Conservation (phyloP, 2,113 vertebrate species). For the Pachypanchax playfairii region DNA sequence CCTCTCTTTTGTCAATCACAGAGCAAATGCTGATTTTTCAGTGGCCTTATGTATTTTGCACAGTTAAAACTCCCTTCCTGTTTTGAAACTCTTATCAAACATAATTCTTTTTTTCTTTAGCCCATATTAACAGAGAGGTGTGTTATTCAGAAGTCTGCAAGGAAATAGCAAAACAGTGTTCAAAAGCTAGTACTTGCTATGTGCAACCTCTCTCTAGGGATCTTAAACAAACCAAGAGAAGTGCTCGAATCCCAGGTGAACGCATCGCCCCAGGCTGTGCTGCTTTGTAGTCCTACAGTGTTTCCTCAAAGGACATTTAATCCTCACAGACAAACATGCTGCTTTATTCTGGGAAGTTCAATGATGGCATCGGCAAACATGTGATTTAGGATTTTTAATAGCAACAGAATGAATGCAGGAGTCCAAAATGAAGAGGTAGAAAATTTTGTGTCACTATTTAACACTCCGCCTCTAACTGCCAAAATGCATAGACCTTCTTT, state of each 20-base stretch:
- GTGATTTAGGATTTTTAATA: slow-evolving; percentile 54
- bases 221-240: slow-evolving; percentile 70
- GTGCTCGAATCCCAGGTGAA: slow-evolving; percentile 65
- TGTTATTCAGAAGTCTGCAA: slow-evolving; percentile 48
- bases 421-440: slow-evolving; percentile 19
- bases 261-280: slow-evolving; percentile 63
- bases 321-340: slow-evolving; percentile 60
- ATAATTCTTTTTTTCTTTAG: slow-evolving; percentile 23
- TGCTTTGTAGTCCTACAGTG: slow-evolving; percentile 65
- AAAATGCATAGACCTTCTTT: background rate
- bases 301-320: slow-evolving; percentile 62
- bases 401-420: slow-evolving; percentile 37
- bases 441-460: slow-evolving; percentile 29
- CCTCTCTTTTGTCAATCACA: slow-evolving; percentile 53
- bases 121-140: slow-evolving; percentile 38
- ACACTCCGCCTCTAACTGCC: slow-evolving; percentile 6
- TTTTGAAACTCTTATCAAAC: slow-evolving; percentile 28
- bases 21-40: slow-evolving; percentile 30
- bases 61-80: slow-evolving; percentile 9
- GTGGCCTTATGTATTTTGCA: slow-evolving; percentile 17
- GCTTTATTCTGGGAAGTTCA: slow-evolving; percentile 65
- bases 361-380: slow-evolving; percentile 57
- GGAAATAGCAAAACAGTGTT: slow-evolving; percentile 55
- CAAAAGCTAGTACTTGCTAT: slow-evolving; percentile 49
- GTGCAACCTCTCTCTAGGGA: slow-evolving; percentile 57